These are phyloP conservation scores for Oenanthe melanoleuca DNA, from an alignment of 2,113 vertebrate genomes.

Conservation along the genomic window DNA sequence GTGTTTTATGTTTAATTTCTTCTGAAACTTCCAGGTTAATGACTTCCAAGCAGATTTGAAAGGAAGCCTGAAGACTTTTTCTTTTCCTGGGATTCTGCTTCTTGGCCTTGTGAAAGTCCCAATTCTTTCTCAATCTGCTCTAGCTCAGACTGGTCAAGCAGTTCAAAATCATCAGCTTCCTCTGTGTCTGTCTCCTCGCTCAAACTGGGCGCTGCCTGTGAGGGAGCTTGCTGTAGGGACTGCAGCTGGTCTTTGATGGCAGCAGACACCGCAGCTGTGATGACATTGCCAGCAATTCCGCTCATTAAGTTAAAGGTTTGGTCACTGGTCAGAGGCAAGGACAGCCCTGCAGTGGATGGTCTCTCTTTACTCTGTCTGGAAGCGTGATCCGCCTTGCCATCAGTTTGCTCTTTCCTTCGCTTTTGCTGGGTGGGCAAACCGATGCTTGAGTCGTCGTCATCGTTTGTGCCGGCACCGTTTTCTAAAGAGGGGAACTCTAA, in stretches of 20 bases:
- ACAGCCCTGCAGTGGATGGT: slow-evolving; percentile 60
- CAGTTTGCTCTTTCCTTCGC: slow-evolving; percentile 37
- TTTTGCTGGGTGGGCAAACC: slow-evolving; percentile 76
- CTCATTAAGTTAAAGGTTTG: slow-evolving; percentile 82
- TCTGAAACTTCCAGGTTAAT: slow-evolving; percentile 75
- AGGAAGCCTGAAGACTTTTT: slow-evolving; percentile 86
- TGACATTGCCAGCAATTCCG: slow-evolving; percentile 83
- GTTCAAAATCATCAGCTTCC: slow-evolving; percentile 94
- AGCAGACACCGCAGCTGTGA: slow-evolving; percentile 83
- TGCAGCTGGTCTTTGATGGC: slow-evolving; percentile 90
- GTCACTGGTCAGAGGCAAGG: slow-evolving; percentile 67
- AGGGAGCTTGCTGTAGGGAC: slow-evolving; percentile 35
- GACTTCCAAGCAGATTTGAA: slow-evolving; percentile 89
- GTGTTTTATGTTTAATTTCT: slow-evolving; percentile 63
- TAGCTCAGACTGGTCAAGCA: slow-evolving; percentile 97
- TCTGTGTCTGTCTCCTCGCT: slow-evolving; percentile 91
- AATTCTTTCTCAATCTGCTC: slow-evolving; percentile 93
- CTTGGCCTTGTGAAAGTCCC: slow-evolving; percentile 78
- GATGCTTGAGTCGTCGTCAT: slow-evolving; percentile 86
- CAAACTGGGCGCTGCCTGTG: slow-evolving; percentile 51
- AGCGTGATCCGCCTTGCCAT: neutral
- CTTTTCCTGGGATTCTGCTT: slow-evolving; percentile 60
- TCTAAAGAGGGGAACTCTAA: slow-evolving; percentile 92
- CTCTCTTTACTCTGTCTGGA: slow-evolving; percentile 45
- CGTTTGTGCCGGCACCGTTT: slow-evolving; percentile 86